These are phyloP conservation scores for Ctenosaura bakeri DNA, from an alignment of 2,797 vertebrate genomes.

Conservation along the genomic window DNA sequence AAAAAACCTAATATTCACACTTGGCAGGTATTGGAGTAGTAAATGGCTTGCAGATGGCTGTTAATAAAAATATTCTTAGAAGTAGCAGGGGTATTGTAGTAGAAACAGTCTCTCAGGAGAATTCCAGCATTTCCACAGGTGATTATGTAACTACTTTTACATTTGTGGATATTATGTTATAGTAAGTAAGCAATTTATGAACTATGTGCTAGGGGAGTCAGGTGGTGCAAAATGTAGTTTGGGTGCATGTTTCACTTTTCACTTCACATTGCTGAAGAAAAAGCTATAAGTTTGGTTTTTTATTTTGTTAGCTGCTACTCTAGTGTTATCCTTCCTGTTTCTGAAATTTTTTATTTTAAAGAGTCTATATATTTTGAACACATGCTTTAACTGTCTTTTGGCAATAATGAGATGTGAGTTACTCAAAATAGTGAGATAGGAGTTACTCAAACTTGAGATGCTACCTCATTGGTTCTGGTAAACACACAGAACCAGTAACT, in stretches of 20 bases:
- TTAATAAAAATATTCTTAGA: conserved; percentile 11
- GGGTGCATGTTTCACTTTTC: neutral
- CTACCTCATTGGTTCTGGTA: no score
- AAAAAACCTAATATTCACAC: neutral
- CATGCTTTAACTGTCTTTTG: neutral
- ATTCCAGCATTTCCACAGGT: conserved; percentile 3
- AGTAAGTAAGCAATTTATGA: neutral
- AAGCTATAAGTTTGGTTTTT: neutral
- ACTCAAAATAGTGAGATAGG: no score
- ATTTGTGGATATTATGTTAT: neutral
- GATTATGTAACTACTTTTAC: conserved; percentile 10
- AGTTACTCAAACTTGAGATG: neutral
- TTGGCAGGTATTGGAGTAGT: neutral
- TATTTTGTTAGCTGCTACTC: neutral
- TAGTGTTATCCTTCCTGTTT: neutral
- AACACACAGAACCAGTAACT: neutral
- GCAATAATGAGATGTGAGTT: neutral
- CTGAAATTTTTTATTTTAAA: no score
- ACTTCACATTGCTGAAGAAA: neutral
- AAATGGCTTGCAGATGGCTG: conserved; percentile 18
- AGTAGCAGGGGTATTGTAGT: neutral
- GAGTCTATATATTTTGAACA: neutral
- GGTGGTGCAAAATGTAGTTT: neutral
- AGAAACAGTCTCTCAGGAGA: neutral
- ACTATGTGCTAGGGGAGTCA: neutral